These are phyloP conservation scores for Erannis defoliaria DNA, from an alignment of 2,888 invertebrate genomes.

Conservation along the genomic window DNA sequence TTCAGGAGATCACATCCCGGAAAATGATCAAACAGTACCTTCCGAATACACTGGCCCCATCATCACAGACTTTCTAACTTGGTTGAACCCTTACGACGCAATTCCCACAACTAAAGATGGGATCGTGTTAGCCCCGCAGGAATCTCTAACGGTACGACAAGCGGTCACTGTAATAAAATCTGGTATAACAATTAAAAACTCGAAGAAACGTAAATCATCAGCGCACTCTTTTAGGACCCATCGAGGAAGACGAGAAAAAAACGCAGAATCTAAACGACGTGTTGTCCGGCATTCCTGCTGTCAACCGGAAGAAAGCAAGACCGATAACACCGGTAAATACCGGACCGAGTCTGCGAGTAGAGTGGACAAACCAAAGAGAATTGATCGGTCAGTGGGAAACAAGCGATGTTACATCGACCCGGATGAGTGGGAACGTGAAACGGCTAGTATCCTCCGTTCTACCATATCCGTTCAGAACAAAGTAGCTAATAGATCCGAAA, in stretches of 20 bases:
- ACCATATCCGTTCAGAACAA: constrained; percentile 81
- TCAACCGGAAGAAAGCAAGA: constrained; percentile 62
- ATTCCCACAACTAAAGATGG: constrained; percentile 74
- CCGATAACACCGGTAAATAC: constrained; percentile 63
- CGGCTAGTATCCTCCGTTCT: constrained; percentile 83
- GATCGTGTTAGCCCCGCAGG: constrained; percentile 66
- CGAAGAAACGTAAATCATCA: constrained; percentile 83
- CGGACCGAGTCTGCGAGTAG: constrained; percentile 79
- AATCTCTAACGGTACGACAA: constrained; percentile 81
- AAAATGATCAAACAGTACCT: constrained; percentile 70
- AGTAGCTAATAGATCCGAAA: constrained; percentile 63
- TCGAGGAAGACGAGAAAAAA: constrained; percentile 81
- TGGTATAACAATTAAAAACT: constrained; percentile 68
- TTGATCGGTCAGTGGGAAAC: constrained; percentile 82
- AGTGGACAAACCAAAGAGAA: constrained; percentile 67
- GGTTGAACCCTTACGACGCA: constrained; percentile 86
- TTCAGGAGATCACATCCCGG: constrained; percentile 60
- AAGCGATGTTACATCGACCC: constrained; percentile 85
- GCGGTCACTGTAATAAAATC: constrained; percentile 81
- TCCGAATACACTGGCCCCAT: constrained; percentile 88
- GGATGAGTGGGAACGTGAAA: constrained; percentile 84
- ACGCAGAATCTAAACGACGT: constrained; percentile 73
- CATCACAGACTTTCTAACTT: constrained; percentile 89
- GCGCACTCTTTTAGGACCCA: constrained; percentile 81
- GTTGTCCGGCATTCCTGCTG: constrained; percentile 79